Base-by-base conservation (phyloP, 2,797 vertebrate genomes). In the Ctenochaetus hawaiiensis region DNA sequence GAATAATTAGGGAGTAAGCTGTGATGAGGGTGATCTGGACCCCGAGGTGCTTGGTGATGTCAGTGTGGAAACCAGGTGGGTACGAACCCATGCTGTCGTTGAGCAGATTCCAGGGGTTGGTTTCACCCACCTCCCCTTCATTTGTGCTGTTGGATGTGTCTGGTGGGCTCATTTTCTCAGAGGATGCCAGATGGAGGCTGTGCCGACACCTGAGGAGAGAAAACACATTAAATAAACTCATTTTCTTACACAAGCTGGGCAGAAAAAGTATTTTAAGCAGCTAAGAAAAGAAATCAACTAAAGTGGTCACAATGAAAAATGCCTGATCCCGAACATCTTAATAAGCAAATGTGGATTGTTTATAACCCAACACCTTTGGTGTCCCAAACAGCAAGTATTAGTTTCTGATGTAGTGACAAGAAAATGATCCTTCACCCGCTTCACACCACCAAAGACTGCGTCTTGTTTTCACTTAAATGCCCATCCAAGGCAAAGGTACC, bases 1-100 rank as follows among this genome's bases (percentile, higher is more conserved):
- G 91, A 72, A 98, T 97, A 86, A 98, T 98, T 2, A 98, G 92
- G 2, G 96, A 96, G 66, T 97, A 98, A 5, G 97, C 96, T 0
- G 92, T 89, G 69, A 98, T 98, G 62, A 98, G 89, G 39, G 94
- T 86, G 44, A 97, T 93, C 90, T 97, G 97, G 62, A 98, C 97
- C 2, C 95, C 94, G 4, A 95, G 81, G 84, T 96, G 96, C 82
- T 98, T 97, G 84, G 97, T 98, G 91, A 97, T 92, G 91, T 98
- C 97, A 37, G 94, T 96, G 81, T 94, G 83, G 66, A 95, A 96
- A 60, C 69, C 93, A 16, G 96, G 96, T 4, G 87, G 91, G 53
- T 92, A 82, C 49, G 93, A 80, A 66, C 88, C 93, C 18, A 62
- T 67, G 78, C 91, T 94, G 37, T 92, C 73, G 6, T 96, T 95